Conservation (phyloP, 2,113 vertebrate genomes). For the Noturus placidus region DNA sequence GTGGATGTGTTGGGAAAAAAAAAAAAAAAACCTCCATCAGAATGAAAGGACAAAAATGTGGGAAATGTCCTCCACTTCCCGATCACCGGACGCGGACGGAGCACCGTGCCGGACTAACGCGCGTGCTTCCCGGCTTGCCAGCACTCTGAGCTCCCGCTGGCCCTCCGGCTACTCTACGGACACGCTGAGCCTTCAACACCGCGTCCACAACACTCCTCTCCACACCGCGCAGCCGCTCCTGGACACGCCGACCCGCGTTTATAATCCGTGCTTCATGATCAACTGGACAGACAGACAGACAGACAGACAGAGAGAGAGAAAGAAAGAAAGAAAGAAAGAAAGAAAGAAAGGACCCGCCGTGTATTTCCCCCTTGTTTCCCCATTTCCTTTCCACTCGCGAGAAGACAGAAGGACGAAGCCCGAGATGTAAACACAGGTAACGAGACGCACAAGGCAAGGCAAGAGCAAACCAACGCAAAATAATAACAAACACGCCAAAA, state of each 20-base stretch:
- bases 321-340: background rate
- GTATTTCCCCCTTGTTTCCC: conserved; percentile 68
- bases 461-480: conserved; percentile 61
- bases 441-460: conserved; percentile 58
- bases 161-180: conserved; percentile 61
- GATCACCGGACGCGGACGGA: conserved; percentile 72
- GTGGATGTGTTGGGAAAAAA: conserved; percentile 27
- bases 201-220: conserved; percentile 65
- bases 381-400: conserved; percentile 75
- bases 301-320: conserved; percentile 43
- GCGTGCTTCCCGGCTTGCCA: conserved; percentile 72
- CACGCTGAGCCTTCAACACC: conserved; percentile 52
- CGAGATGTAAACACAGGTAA: conserved; percentile 83
- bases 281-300: conserved; percentile 49
- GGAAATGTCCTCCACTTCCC: conserved; percentile 39
- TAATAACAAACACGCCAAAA: too few relatives aligned
- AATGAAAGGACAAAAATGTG: conserved; percentile 44
- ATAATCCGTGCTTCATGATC: conserved; percentile 67
- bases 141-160: conserved; percentile 70
- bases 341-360: conserved; percentile 69
- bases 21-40: conserved; percentile 53
- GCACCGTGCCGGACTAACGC: conserved; percentile 74
- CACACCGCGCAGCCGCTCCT: conserved; percentile 58
- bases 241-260: conserved; percentile 61
- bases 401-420: conserved; percentile 75